A percentile compares a stretch with the other conserved stretches of the same genome.
Evolutionary conservation across 2,113 vertebrate species (phyloP).

Genomic region (Electrona antarctica): DNA sequence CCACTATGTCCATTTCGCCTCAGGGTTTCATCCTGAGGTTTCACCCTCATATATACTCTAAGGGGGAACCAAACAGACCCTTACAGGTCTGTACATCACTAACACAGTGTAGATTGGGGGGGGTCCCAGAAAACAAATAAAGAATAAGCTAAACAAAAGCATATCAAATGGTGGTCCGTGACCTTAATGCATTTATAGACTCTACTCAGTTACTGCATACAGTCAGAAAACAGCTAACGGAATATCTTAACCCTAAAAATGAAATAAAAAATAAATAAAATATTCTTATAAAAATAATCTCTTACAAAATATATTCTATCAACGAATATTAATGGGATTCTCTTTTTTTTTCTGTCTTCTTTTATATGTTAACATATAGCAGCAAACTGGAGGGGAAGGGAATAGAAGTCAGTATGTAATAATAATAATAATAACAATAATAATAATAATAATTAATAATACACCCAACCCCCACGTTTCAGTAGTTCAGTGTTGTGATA

Average conservation of each 20-base stretch:
- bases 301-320: slow-evolving; percentile 95
- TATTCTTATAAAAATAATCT: slow-evolving; percentile 99
- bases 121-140: no score
- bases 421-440: slow-evolving; percentile 47
- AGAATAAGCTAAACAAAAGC: no score
- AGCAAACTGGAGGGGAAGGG: slow-evolving; percentile 78
- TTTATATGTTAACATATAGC: slow-evolving; percentile 81
- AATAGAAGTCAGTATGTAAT: slow-evolving; percentile 54
- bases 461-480: slow-evolving; percentile 67
- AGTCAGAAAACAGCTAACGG: slow-evolving; percentile 69
- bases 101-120: no score
- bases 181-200: slow-evolving; percentile 52
- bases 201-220: slow-evolving; percentile 68
- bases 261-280: slow-evolving; percentile 91
- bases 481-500: slow-evolving; percentile 61
- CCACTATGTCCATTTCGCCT: no score
- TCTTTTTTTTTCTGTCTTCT: slow-evolving; percentile 74
- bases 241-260: slow-evolving; percentile 71
- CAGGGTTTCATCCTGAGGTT: no score
- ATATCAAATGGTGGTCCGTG: no score
- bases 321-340: slow-evolving; percentile 81
- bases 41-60: no score
- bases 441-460: slow-evolving; percentile 71
- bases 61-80: no score
- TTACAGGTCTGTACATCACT: no score